A percentile compares a stretch with the other conserved stretches of the same genome.
Evolutionary conservation across 2,113 vertebrate genomes (phyloP).

Genomic region (Boulengeromyrus knoepffleri): DNA sequence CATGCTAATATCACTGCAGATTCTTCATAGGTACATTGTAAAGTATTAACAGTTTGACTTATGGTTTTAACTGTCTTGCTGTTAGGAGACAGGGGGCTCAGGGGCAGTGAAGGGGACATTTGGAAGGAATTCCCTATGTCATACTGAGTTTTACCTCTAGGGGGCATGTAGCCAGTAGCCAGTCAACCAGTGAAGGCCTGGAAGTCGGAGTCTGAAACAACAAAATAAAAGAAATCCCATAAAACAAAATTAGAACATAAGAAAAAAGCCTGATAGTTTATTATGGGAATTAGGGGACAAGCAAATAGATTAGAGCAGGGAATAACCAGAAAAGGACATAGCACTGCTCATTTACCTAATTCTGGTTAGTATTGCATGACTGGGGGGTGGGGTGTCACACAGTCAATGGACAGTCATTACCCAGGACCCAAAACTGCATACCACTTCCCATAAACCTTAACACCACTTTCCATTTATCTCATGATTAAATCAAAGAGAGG

Average conservation of each 20-base stretch:
- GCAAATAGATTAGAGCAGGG: not conserved
- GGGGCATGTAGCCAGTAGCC: slow-evolving; percentile 30
- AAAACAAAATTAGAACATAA: not conserved
- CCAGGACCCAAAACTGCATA: not conserved
- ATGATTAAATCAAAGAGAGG: not conserved
- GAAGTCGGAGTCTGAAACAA: slow-evolving; percentile 71
- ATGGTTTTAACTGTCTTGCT: not conserved
- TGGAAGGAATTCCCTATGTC: slow-evolving; percentile 12
- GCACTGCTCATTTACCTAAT: not conserved
- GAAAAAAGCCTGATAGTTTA: not conserved
- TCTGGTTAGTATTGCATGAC: not conserved
- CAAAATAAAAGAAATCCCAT: slow-evolving; percentile 42
- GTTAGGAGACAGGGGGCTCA: not conserved
- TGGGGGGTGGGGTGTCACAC: not conserved
- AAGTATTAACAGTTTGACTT: not conserved
- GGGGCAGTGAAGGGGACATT: not conserved
- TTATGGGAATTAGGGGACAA: not conserved
- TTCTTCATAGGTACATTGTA: not conserved
- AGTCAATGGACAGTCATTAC: not conserved
- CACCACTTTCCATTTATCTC: not conserved
- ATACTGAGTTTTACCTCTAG: slow-evolving; percentile 53
- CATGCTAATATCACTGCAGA: not conserved
- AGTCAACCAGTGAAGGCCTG: slow-evolving; percentile 67
- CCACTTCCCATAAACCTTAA: not conserved
- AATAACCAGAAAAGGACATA: not conserved